A percentile compares a stretch with the other conserved stretches of the same genome.
Evolutionary conservation across 2,888 invertebrate species (phyloP).

Genomic region (Lithodes maja): DNA sequence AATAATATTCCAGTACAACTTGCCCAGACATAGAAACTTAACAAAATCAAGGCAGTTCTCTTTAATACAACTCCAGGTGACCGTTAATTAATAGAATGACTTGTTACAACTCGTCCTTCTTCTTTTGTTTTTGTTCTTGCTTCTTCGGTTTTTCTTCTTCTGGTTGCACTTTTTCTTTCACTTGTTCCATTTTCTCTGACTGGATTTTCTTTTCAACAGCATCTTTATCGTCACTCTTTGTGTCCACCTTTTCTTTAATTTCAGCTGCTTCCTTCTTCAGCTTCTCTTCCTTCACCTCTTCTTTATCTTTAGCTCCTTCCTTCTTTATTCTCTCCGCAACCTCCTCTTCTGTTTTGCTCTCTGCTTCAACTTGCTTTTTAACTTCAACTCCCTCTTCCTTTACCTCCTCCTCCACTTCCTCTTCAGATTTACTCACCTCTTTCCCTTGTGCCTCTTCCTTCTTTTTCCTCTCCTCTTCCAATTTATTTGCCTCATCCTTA

Average conservation of each 20-base stretch:
- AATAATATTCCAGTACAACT: too few species aligned
- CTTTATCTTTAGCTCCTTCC: neutral
- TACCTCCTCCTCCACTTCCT: neutral
- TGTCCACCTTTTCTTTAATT: neutral
- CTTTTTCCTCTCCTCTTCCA: neutral
- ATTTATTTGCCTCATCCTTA: neutral
- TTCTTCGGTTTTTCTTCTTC: neutral
- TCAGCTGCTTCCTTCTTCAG: neutral
- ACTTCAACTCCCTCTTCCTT: neutral
- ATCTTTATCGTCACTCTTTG: neutral
- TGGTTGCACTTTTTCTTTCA: neutral
- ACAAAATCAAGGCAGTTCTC: too few species aligned
- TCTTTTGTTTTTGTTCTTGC: neutral
- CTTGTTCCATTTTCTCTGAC: neutral
- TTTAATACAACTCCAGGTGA: too few species aligned
- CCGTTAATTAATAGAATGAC: too few species aligned
- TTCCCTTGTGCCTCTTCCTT: neutral
- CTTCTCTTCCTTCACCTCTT: neutral
- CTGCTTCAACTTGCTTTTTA: neutral
- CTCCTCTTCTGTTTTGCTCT: neutral
- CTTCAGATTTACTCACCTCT: neutral
- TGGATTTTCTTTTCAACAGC: neutral
- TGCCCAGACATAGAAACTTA: too few species aligned
- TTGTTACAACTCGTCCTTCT: neutral
- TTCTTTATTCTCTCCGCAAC: neutral